phyloP scores from a whole-genome alignment of 1,140 invertebrate genomes.

The Zophobas morio region DNA sequence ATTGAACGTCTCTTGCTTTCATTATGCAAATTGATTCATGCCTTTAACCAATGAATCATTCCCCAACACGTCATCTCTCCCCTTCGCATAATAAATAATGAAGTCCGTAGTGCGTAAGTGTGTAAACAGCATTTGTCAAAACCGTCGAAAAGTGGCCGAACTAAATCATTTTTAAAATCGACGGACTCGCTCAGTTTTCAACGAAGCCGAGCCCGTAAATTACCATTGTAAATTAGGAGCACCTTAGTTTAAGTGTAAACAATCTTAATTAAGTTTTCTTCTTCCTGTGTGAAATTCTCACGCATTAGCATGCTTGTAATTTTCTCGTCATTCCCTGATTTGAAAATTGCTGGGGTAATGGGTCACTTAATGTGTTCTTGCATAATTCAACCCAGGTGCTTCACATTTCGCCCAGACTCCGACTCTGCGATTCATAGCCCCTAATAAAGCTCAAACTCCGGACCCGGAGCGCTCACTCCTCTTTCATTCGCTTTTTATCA shows the following conservation, averaged over 20 bases:
- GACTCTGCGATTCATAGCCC: no score
- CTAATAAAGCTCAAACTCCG: background rate
- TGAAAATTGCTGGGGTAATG: conserved; percentile 6
- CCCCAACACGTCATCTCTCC: no score
- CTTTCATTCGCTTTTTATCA: conserved; percentile 4
- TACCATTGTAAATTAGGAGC: conserved; percentile 19
- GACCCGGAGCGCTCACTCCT: background rate
- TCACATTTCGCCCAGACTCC: no score
- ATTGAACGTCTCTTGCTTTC: no score
- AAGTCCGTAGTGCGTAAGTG: no score
- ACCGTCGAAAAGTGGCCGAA: background rate
- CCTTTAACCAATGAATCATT: no score
- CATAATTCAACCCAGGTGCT: no score
- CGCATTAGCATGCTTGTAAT: conserved; percentile 19
- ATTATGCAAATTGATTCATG: no score
- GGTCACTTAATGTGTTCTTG: no score
- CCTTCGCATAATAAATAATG: no score
- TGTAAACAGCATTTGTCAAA: conserved; percentile 9
- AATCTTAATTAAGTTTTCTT: conserved; percentile 23
- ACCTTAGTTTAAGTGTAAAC: conserved; percentile 20
- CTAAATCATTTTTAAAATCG: conserved; percentile 7
- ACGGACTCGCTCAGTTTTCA: background rate
- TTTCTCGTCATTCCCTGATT: background rate
- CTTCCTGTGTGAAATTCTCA: conserved; percentile 36
- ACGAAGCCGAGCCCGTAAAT: conserved; percentile 8